phyloP scores from a whole-genome alignment of 2,888 invertebrate genomes.

The Cerceris ruficornis region DNA sequence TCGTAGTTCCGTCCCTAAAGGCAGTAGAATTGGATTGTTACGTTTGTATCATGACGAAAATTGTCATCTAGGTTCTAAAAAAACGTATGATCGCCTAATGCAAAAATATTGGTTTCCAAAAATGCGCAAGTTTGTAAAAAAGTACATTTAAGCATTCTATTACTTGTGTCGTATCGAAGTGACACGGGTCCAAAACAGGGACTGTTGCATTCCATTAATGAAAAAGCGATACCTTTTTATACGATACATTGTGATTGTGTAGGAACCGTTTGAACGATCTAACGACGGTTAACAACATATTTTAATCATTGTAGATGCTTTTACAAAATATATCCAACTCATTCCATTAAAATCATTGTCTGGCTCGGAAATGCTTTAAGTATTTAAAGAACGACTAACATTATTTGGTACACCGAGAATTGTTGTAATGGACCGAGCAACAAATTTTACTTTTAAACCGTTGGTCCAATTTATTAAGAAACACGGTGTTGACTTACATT shows the following conservation, averaged over 20 bases:
- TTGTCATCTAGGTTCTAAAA: constrained; percentile 6
- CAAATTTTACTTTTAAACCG: constrained; percentile 19
- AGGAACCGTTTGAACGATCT: no score
- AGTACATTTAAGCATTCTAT: constrained; percentile 8
- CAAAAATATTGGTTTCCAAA: no score
- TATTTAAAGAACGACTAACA: no score
- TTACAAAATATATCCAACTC: no score
- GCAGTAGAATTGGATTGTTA: not conserved
- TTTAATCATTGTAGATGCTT: no score
- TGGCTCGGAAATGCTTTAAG: no score
- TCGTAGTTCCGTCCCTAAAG: not conserved
- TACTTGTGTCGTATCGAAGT: constrained; percentile 9
- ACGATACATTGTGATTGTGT: no score
- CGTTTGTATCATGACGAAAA: constrained; percentile 16
- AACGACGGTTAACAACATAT: no score
- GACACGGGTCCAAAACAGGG: constrained; percentile 7
- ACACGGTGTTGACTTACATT: constrained; percentile 3
- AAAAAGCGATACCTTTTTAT: not conserved
- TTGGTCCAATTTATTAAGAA: constrained; percentile 7
- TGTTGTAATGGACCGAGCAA: no score
- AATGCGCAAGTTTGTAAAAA: constrained; percentile 10
- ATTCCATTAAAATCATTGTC: no score
- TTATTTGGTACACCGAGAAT: no score
- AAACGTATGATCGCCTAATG: no score
- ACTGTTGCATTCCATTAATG: constrained; percentile 6